Conservation (phyloP, 2,888 invertebrate species). For the Phasia obesa region DNA sequence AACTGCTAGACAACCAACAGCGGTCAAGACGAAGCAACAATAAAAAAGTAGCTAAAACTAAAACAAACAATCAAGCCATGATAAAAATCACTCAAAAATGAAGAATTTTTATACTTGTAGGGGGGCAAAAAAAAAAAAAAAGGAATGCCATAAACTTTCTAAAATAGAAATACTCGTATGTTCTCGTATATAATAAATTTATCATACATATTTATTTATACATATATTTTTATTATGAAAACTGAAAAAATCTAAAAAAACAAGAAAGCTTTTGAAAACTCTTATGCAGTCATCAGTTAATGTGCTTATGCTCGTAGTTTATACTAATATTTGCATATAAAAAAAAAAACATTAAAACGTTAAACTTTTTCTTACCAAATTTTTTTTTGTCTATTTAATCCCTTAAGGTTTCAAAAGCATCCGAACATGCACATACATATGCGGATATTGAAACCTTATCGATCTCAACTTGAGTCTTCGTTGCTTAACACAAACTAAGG, state of each 20-base stretch:
- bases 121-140: neutral
- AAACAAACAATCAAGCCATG: slow-evolving; percentile 37
- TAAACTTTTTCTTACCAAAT: neutral
- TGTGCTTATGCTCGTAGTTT: neutral
- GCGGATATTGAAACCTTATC: slow-evolving; percentile 49
- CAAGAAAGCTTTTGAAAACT: neutral
- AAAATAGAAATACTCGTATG: slow-evolving; percentile 1
- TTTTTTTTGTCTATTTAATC: slow-evolving; percentile 35
- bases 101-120: neutral
- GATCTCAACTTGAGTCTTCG: slow-evolving; percentile 59
- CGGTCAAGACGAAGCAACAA: slow-evolving; percentile 16
- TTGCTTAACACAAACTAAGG: neutral
- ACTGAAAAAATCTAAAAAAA: neutral
- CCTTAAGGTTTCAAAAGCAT: slow-evolving; percentile 54
- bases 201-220: too few species aligned
- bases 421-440: slow-evolving; percentile 16
- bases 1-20: slow-evolving; percentile 13
- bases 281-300: neutral
- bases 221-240: too few species aligned
- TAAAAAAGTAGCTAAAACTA: slow-evolving; percentile 20
- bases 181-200: too few species aligned
- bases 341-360: slow-evolving; percentile 29
- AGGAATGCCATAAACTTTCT: slow-evolving; percentile 27
- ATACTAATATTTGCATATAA: slow-evolving; percentile 51
- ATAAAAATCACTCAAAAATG: slow-evolving; percentile 31